Conservation (phyloP, 2,888 invertebrate genomes). For the Aporophyla nigra region DNA sequence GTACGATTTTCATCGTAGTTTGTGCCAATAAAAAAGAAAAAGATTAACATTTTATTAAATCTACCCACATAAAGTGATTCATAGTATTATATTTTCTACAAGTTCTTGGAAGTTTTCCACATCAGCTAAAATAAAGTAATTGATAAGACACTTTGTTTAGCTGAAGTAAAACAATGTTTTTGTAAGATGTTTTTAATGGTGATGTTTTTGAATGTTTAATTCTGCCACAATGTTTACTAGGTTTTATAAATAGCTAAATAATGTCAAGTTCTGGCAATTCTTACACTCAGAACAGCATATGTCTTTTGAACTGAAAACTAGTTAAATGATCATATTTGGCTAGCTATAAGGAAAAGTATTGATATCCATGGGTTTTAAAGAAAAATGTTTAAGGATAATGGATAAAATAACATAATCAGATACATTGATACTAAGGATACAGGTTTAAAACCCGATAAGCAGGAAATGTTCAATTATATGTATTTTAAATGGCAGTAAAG, state of each 20-base stretch:
- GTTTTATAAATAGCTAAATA: neutral
- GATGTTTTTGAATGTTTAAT: neutral
- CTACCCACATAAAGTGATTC: constrained; percentile 22
- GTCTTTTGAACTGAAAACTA: too few relatives aligned
- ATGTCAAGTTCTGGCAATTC: neutral
- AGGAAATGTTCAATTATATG: constrained; percentile 20
- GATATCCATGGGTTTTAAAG: neutral
- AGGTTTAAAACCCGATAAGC: neutral
- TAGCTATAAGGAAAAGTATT: constrained; percentile 4
- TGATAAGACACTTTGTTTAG: constrained; percentile 40
- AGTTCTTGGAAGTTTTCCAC: constrained; percentile 35
- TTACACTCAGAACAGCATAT: neutral
- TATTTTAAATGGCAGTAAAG: neutral
- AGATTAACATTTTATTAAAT: neutral
- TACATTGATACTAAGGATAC: constrained; percentile 9
- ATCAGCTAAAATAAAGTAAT: constrained; percentile 31
- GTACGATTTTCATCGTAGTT: neutral
- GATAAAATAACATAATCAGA: constrained; percentile 1
- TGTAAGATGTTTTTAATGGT: neutral
- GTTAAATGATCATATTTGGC: neutral
- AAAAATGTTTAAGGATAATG: neutral
- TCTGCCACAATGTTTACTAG: neutral
- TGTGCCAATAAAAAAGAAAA: neutral
- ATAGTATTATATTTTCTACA: neutral
- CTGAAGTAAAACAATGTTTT: neutral